phyloP scores from a whole-genome alignment of 1,140 invertebrate genomes.

The Lordiphosa stackelbergi region DNA sequence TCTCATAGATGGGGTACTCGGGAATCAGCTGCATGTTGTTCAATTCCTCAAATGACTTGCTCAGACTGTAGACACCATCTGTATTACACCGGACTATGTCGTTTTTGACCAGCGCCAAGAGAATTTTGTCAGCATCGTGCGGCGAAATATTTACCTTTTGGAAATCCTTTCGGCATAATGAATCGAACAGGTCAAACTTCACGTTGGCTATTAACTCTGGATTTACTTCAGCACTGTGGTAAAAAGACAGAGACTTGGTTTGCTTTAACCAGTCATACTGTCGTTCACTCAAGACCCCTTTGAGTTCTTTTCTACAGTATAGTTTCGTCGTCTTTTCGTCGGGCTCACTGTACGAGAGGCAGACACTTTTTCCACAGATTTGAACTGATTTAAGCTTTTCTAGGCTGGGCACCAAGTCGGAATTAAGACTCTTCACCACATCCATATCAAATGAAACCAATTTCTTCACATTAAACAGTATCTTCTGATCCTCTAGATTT shows the following conservation, averaged over 20 bases:
- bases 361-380: not conserved
- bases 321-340: not conserved
- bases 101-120: not conserved
- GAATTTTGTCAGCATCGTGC: not conserved
- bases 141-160: not conserved
- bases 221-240: not conserved
- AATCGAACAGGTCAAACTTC: constrained; percentile 1
- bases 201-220: not conserved
- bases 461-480: not conserved
- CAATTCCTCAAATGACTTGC: constrained; percentile 1
- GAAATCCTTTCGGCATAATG: not conserved
- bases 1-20: not conserved
- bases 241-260: not conserved
- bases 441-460: not conserved
- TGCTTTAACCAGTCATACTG: not conserved
- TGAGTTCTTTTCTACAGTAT: not conserved
- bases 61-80: not conserved
- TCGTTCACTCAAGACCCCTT: not conserved
- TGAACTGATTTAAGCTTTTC: not conserved
- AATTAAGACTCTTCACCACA: not conserved
- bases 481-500: not conserved
- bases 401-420: not conserved
- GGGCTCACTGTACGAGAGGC: not conserved
- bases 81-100: not conserved
- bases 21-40: not conserved